A percentile compares a stretch with the other conserved stretches of the same genome.
These are phyloP conservation scores for Lepus oiostolus DNA, from an alignment of 2,797 vertebrate genomes.

Conservation along the genomic window DNA sequence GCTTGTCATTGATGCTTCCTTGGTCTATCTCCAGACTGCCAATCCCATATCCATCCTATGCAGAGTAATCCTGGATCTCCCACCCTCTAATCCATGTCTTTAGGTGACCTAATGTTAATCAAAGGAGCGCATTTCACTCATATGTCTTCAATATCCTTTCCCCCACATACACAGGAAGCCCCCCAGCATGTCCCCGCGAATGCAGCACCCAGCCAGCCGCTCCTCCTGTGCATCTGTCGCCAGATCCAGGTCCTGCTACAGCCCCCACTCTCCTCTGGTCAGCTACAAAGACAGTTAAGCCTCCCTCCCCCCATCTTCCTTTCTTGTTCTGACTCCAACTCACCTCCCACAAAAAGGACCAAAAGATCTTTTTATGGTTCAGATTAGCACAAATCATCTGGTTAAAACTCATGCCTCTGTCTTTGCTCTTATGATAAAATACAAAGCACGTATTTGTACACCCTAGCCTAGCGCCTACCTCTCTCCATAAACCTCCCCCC, in stretches of 20 bases:
- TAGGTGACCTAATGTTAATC: too few species aligned
- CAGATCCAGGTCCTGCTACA: rapidly evolving
- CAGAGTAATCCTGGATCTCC: not conserved
- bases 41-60: not conserved
- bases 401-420: not conserved
- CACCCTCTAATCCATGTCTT: not conserved
- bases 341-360: not conserved
- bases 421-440: not conserved
- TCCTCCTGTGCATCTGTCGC: rapidly evolving
- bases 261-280: not conserved
- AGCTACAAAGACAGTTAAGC: not conserved
- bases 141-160: too few species aligned
- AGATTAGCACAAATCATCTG: not conserved
- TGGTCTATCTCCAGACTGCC: not conserved
- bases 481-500: not conserved
- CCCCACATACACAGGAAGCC: not conserved
- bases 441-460: rapidly evolving
- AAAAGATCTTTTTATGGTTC: not conserved
- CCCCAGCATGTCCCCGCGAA: too few species aligned
- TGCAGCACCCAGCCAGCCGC: not conserved
- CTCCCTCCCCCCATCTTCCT: rapidly evolving
- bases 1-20: not conserved
- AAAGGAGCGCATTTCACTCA: rapidly evolving
- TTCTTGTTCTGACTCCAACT: not conserved
- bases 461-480: rapidly evolving